These are phyloP conservation scores for Chaetophractus vellerosus DNA, from an alignment of 2,797 vertebrate species.

Conservation along the genomic window DNA sequence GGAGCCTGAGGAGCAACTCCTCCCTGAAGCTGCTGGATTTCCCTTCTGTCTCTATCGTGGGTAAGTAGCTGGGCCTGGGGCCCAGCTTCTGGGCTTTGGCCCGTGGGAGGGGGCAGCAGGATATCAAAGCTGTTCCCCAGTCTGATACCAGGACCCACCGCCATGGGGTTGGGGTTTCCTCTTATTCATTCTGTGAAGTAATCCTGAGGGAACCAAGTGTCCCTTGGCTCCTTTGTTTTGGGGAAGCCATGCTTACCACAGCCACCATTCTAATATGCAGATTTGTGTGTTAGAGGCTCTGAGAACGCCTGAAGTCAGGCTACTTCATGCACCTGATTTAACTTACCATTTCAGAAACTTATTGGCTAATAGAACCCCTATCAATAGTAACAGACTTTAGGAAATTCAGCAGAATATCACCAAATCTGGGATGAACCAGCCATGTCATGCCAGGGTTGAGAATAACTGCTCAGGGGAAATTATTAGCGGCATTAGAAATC, in stretches of 20 bases:
- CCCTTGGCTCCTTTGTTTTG: constrained; percentile 15
- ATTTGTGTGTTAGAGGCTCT: not conserved
- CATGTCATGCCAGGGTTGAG: constrained; percentile 37
- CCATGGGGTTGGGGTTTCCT: not conserved
- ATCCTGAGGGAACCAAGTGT: not conserved
- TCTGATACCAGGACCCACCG: not conserved
- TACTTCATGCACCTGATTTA: constrained; percentile 13
- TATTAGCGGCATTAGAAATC: not conserved
- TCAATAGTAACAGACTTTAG: constrained; percentile 42
- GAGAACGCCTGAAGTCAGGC: constrained; percentile 21
- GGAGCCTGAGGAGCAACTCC: constrained; percentile 74
- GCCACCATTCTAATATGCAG: not conserved
- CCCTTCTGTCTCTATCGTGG: constrained; percentile 89
- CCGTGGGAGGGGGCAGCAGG: not conserved
- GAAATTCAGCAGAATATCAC: constrained; percentile 30
- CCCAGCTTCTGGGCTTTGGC: not conserved
- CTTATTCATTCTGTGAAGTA: constrained; percentile 19
- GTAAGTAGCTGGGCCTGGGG: constrained; percentile 83
- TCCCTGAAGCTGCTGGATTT: constrained; percentile 85
- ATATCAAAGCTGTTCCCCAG: constrained; percentile 5
- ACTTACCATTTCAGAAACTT: constrained; percentile 51
- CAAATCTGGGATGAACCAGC: not conserved
- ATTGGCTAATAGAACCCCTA: constrained; percentile 32
- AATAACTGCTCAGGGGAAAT: not conserved
- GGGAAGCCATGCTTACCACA: constrained; percentile 14